phyloP scores from a whole-genome alignment of 1,140 invertebrate genomes.

The Brachionus rotundiformis region DNA sequence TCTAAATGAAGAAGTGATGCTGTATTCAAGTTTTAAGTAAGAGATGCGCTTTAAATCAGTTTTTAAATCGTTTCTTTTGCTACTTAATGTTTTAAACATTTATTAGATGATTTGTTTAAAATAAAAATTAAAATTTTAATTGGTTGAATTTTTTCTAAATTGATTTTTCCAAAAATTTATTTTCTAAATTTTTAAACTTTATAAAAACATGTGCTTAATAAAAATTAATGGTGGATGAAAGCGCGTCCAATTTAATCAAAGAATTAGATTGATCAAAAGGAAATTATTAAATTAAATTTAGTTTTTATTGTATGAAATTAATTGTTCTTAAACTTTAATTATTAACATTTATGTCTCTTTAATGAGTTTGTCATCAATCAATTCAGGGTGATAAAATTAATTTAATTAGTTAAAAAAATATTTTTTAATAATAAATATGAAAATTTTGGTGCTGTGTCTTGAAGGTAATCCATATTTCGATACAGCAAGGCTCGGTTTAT shows the following conservation, averaged over 20 bases:
- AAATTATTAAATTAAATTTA: too few species aligned
- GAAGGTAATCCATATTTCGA: too few species aligned
- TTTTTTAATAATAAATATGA: too few species aligned
- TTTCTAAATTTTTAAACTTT: background rate
- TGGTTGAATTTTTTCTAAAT: background rate
- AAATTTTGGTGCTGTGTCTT: too few species aligned
- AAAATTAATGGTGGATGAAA: background rate
- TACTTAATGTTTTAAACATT: background rate
- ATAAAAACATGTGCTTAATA: constrained; percentile 27
- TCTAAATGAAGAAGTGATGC: background rate
- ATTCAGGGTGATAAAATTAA: too few species aligned
- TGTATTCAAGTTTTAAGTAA: background rate
- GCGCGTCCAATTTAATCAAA: background rate
- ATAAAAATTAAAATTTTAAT: background rate
- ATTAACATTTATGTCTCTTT: too few species aligned
- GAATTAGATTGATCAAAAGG: background rate
- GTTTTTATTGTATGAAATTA: too few species aligned
- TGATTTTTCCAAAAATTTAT: background rate
- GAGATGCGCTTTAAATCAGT: background rate
- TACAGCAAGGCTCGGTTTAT: too few species aligned
- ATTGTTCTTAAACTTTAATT: too few species aligned
- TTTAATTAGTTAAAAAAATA: too few species aligned
- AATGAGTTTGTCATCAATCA: too few species aligned
- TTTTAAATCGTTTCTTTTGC: background rate
- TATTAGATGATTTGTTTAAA: constrained; percentile 1